These are phyloP conservation scores for Hippocampus abdominalis DNA, from an alignment of 2,113 vertebrate species.

Conservation along the genomic window DNA sequence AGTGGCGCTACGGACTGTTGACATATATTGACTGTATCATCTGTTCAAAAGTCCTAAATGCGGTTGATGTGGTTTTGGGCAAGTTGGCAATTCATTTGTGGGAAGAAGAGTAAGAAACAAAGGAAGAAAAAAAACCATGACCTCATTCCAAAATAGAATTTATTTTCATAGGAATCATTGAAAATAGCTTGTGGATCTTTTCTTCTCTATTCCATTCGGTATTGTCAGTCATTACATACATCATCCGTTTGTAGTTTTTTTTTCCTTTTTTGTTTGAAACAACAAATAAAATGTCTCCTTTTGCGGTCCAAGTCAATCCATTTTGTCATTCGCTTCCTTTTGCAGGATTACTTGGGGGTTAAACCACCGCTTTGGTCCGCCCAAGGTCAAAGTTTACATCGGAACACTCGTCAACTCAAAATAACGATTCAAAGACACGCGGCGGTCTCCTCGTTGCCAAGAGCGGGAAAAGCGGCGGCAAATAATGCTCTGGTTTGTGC, in stretches of 20 bases:
- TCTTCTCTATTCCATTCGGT: background rate
- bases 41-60: background rate
- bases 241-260: background rate
- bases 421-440: background rate
- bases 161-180: background rate
- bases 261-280: background rate
- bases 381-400: background rate
- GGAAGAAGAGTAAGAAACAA: background rate
- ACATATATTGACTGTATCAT: too few relatives aligned
- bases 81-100: background rate
- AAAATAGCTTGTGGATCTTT: background rate
- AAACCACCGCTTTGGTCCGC: slow-evolving; percentile 21
- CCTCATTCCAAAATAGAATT: background rate
- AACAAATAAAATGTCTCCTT: background rate
- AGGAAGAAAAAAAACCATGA: background rate
- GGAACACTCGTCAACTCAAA: background rate
- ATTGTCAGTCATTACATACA: background rate
- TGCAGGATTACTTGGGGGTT: slow-evolving; percentile 12
- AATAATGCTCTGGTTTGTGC: background rate
- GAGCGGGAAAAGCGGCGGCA: background rate
- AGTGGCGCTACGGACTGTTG: too few relatives aligned
- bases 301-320: background rate
- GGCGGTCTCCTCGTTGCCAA: background rate
- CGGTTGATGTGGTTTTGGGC: background rate
- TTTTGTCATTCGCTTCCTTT: slow-evolving; percentile 23